A percentile compares a stretch with the other conserved stretches of the same genome.
These are phyloP conservation scores for Hypomecis atomaria DNA, from an alignment of 2,888 invertebrate genomes.

Conservation along the genomic window DNA sequence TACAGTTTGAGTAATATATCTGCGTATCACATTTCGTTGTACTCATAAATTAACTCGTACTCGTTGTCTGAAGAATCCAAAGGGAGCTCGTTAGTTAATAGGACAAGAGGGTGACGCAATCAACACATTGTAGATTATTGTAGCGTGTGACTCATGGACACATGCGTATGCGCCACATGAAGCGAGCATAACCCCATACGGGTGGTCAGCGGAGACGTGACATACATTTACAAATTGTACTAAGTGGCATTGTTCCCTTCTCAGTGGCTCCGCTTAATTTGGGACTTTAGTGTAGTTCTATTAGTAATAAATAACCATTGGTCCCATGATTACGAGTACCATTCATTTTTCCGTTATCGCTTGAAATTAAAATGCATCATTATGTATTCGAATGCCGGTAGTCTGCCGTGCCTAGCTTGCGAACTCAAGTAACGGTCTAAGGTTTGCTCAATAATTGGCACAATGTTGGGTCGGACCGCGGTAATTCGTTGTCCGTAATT, in stretches of 20 bases:
- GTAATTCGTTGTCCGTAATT: conserved; percentile 43
- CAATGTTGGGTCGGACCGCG: conserved; percentile 34
- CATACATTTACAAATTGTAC: conserved; percentile 40
- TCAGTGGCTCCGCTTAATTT: conserved; percentile 7
- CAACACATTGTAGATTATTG: conserved; percentile 39
- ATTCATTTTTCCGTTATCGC: conserved; percentile 21
- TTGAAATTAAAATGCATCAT: conserved; percentile 44
- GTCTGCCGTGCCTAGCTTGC: conserved; percentile 48
- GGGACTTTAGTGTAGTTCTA: neutral
- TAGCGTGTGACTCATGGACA: conserved; percentile 47
- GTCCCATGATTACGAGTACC: neutral
- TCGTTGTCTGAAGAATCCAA: conserved; percentile 34
- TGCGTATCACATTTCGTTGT: conserved; percentile 35
- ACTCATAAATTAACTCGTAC: conserved; percentile 26
- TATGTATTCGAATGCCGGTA: conserved; percentile 52
- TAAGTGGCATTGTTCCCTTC: conserved; percentile 31
- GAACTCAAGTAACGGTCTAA: conserved; percentile 42
- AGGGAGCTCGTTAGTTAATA: conserved; percentile 46
- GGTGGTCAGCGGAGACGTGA: conserved; percentile 48
- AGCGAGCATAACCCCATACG: conserved; percentile 48
- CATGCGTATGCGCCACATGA: conserved; percentile 40
- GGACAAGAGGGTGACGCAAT: conserved; percentile 48
- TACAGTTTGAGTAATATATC: conserved; percentile 34
- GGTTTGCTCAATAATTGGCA: conserved; percentile 45
- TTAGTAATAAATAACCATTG: neutral